Base-by-base conservation (phyloP, 2,888 invertebrate species). In the Caenorhabditis afra region DNA sequence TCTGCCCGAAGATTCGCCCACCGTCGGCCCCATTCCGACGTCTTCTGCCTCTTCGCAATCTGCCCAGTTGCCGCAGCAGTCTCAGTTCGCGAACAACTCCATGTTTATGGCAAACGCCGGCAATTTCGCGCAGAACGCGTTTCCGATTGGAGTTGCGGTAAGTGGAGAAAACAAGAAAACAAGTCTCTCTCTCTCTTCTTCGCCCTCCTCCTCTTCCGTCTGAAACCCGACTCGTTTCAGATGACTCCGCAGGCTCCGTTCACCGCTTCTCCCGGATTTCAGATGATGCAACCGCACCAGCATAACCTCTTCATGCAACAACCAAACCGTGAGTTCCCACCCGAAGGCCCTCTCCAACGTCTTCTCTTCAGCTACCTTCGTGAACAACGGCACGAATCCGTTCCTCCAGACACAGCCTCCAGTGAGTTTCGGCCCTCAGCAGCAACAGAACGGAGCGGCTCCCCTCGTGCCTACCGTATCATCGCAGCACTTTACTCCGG, bases 291-390 rank as follows among this genome's bases (percentile, higher is more conserved):
- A 29, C 75, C 59, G 12, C 74, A 73, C 11, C 73, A 66, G 55
- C 71, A 71, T 61, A 71, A 64, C 49, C 62, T 71, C 35, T 71
- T 71, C 62, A 71, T 71, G 71, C 71, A 71, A 57, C 71, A 71
- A 64, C 71, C 71, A 29, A 71, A 71, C 64, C 62, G 71, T 71
- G 12, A 64, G 41, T 41, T 53, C 18, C 11, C 10, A 29, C 41
- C n/a, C 4, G 10, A 11, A 23, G 11, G 37, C 39, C 14, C 1
- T 16, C 53, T 16, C 23, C 18, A 39, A 1, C 29, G 39, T 8
- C n/a, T 22, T 14, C 4, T 11, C 57, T 71, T 18, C 71, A 71
- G 71, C 64, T 0, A 71, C 55, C 10, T 66, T 71, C 57, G 53
- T 66, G 11, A 62, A 65, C 57, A 79, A 74, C 45, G 73, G 79